A percentile compares a stretch with the other conserved stretches of the same genome.
Conservation (phyloP, 1,140 invertebrate genomes). For the Eciton burchellii region DNA sequence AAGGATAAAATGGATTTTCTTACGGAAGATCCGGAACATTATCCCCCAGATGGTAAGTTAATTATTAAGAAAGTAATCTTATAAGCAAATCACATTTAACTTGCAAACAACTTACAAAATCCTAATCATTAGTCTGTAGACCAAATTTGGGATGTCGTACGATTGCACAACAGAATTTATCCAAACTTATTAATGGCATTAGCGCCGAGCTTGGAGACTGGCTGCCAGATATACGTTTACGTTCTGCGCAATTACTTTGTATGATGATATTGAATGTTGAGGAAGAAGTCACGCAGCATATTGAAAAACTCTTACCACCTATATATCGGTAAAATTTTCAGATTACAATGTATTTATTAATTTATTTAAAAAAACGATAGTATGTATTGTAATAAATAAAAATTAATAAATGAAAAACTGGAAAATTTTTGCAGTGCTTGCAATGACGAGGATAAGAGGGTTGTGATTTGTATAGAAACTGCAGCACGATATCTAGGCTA, state of each 20-base stretch:
- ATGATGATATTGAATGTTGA: slow-evolving; percentile 90
- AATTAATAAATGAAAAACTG: no score
- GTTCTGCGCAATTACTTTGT: slow-evolving; percentile 90
- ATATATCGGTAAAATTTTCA: slow-evolving; percentile 84
- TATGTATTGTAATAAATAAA: no score
- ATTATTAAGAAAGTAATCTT: background rate
- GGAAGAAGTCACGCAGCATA: slow-evolving; percentile 89
- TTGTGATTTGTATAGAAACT: slow-evolving; percentile 88
- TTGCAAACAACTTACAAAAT: background rate
- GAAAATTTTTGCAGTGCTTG: slow-evolving; percentile 79
- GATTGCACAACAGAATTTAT: slow-evolving; percentile 89
- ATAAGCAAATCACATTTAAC: background rate
- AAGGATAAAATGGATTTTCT: slow-evolving; percentile 91
- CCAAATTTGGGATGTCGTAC: slow-evolving; percentile 92
- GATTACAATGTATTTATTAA: background rate
- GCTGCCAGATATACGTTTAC: slow-evolving; percentile 89
- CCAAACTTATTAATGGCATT: slow-evolving; percentile 89
- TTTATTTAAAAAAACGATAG: no score
- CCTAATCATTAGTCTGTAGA: slow-evolving; percentile 85
- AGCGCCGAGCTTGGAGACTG: slow-evolving; percentile 90
- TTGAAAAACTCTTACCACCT: slow-evolving; percentile 87
- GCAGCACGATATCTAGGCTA: slow-evolving; percentile 90
- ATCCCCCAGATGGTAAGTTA: slow-evolving; percentile 87
- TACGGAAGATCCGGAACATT: slow-evolving; percentile 86
- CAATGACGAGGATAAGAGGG: slow-evolving; percentile 87